Base-by-base conservation (phyloP, 64 coral and sea anemone genomes). In the Montipora sp. region DNA sequence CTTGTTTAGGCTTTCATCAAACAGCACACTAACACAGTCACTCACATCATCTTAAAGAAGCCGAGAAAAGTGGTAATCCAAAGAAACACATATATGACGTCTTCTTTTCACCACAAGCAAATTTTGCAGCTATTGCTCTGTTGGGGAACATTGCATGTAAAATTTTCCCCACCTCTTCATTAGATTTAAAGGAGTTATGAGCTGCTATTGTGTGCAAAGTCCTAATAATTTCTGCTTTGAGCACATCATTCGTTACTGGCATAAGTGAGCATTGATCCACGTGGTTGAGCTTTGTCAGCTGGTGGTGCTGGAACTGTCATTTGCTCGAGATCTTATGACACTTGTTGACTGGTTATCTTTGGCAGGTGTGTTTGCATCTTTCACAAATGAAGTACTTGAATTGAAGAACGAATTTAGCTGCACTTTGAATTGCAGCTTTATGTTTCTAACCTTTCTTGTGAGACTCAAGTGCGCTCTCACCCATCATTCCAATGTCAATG, bases 401-500 rank as follows among this genome's bases (percentile, higher is more conserved):
- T 63, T 63, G 59, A 63, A 63, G 59, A 63, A 63, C 59, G 14
- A 63, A 63, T 63, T 63, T 63, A 63, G 59, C 59, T 63, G 59
- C 59, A 63, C 10, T 63, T 63, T 63, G 59, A 63, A 63, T 16
- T 63, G 59, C 59, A 63, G 59, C 59, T 86, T 86, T 86, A 18
- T 92, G 81, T 77, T 92, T 85, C 73, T 86, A 55, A 24, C 90
- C 63, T 86, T 83, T 91, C 66, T 74, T 76, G 46, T 80, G 88
- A 80, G 88, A 90, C 75, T 79, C 78, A 14, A 90, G 23, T 5
- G 79, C 67, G 66, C 89, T 91, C 69, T 83, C 78, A 51, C 47
- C 89, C 78, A 91, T 91, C 53, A 36, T 12, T 83, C 65, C 79
- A 46, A 91, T 91, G 89, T 91, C 79, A 50, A 91, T 91, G 22